A percentile compares a stretch with the other conserved stretches of the same genome.
These are phyloP conservation scores for Taxidea taxus DNA, from an alignment of 2,113 vertebrate genomes.

Conservation along the genomic window DNA sequence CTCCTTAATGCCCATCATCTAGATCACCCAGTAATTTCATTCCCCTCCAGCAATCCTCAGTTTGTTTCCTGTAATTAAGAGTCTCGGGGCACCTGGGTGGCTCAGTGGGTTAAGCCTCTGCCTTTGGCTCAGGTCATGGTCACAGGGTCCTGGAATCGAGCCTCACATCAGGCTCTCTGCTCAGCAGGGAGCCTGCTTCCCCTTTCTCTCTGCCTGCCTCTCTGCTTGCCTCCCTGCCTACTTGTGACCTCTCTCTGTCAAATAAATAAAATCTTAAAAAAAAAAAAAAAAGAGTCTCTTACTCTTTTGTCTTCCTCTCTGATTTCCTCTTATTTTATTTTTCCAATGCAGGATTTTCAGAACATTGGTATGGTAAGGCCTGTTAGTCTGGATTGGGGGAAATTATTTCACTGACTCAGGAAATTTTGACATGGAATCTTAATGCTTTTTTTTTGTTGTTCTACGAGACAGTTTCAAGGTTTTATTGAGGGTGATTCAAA, in stretches of 20 bases:
- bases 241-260: too few species aligned
- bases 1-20: background rate
- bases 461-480: background rate
- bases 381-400: background rate
- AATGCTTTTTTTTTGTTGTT: background rate
- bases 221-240: too few species aligned
- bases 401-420: background rate
- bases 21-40: background rate
- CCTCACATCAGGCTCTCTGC: too few species aligned
- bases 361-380: background rate
- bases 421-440: background rate
- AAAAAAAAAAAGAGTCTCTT: background rate
- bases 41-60: background rate
- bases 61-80: background rate
- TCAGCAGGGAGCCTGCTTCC: too few species aligned
- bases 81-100: background rate
- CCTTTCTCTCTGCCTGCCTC: too few species aligned
- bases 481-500: background rate
- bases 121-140: too few species aligned
- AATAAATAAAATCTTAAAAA: too few species aligned
- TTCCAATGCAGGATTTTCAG: background rate
- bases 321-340: background rate
- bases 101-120: too few species aligned
- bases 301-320: background rate
- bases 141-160: too few species aligned